Base-by-base conservation (phyloP, 2,888 invertebrate genomes). In the Hirtodrosophila alboralis region DNA sequence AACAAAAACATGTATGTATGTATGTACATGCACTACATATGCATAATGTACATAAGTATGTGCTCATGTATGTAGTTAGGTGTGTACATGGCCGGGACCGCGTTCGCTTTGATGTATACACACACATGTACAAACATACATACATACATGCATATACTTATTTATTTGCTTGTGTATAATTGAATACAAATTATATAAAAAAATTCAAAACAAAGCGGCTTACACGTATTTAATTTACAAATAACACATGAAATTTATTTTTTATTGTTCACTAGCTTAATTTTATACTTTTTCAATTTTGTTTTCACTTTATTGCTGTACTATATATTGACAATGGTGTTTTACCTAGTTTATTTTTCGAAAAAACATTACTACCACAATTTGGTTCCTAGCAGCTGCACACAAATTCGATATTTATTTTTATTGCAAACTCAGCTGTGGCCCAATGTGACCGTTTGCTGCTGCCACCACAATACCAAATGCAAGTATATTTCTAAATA, bases 401-500 rank as follows among this genome's bases (percentile, higher is more conserved):
- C 68, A 72, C 66, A 48, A 65, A 58, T 58, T 47, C 49, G 66
- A 72, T 53, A 53, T 72, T 68, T 68, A 68, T 68, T 68, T 68
- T 65, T 65, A 65, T 65, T 53, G 49, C 41, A n/a, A 43, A 45
- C 67, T 71, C 72, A 68, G 67, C 67, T 68, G 67, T 52, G 27
- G n/a, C 10, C 4, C 2, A 31, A 13, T 49, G 72, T 30, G 52
- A 28, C 66, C 67, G 28, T 1, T 3, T 12, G 13, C 2, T 1
- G 8, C 16, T 34, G 3, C 9, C 12, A 9, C n/a, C 1, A 13
- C 3, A 10, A 38, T 4, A 1, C 13, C 13, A 33, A 23, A 38
- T 7, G 8, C 1, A 6, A 0, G 4, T 0, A 5, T 5, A 38
- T 2, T n/a, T 8, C 1, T n/a, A 48, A 18, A 28, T 18, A 36